Percentiles rank a stretch among this genome's conserved stretches.
Conservation (phyloP, 2,888 invertebrate species). For the Cheilosia vulpina region DNA sequence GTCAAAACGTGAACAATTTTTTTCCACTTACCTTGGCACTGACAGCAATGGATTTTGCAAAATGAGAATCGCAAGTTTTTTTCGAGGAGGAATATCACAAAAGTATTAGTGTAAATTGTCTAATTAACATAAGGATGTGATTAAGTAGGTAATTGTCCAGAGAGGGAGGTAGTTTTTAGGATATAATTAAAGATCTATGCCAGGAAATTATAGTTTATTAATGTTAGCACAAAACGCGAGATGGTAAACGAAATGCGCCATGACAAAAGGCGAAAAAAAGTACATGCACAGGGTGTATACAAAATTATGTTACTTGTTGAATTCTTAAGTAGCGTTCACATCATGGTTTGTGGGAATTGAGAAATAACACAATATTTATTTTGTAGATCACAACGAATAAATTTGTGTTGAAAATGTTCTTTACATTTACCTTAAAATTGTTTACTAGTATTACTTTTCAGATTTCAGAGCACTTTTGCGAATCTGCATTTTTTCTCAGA, state of each 20-base stretch:
- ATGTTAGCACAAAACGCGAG: constrained; percentile 74
- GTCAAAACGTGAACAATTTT: constrained; percentile 67
- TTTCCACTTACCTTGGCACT: constrained; percentile 64
- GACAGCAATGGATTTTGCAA: constrained; percentile 32
- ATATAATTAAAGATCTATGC: constrained; percentile 30
- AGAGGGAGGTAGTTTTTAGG: constrained; percentile 25
- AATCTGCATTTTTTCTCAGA: no score
- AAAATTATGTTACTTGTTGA: constrained; percentile 59
- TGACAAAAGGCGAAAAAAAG: constrained; percentile 61
- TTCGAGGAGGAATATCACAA: constrained; percentile 32
- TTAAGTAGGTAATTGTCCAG: constrained; percentile 20
- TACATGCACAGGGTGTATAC: constrained; percentile 49
- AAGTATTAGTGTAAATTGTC: constrained; percentile 20
- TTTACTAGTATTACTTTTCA: no score
- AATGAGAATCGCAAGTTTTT: constrained; percentile 26
- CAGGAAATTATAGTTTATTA: constrained; percentile 46
- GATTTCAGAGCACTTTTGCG: no score
- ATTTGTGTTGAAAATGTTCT: no score
- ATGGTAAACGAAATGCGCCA: constrained; percentile 74
- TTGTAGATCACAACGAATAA: no score
- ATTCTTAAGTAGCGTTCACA: constrained; percentile 61
- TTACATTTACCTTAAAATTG: no score
- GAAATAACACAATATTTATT: neutral
- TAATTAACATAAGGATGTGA: constrained; percentile 46
- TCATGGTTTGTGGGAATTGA: neutral